Evolutionary conservation across 2,797 vertebrate genomes (phyloP).

Genomic region (Pipistrellus pipistrellus): DNA sequence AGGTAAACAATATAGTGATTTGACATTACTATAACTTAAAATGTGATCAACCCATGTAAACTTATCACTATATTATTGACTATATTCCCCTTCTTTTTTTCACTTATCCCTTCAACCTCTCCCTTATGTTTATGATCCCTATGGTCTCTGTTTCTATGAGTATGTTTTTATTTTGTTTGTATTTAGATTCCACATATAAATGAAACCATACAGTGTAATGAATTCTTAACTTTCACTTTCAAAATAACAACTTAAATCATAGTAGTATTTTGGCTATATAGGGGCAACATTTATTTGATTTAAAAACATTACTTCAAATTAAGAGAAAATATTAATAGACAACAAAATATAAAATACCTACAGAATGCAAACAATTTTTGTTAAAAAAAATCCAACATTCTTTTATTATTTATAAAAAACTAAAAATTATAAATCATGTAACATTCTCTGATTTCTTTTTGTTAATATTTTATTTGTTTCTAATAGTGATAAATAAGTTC

Average conservation of each 20-base stretch:
- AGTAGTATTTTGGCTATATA: neutral
- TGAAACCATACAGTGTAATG: neutral
- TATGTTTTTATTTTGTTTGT: neutral
- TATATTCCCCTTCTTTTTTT: neutral
- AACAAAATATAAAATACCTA: neutral
- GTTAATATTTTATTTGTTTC: constrained; percentile 8
- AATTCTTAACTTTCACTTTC: constrained; percentile 11
- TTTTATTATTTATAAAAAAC: neutral
- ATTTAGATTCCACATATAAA: neutral
- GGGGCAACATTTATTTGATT: neutral
- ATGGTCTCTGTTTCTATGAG: neutral
- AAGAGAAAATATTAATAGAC: neutral
- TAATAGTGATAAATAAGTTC: constrained; percentile 39
- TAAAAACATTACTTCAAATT: neutral
- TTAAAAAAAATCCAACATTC: neutral
- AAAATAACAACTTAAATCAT: constrained; percentile 4
- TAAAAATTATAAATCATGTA: neutral
- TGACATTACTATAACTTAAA: neutral
- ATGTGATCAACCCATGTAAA: neutral
- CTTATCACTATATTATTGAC: neutral
- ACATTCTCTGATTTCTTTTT: neutral
- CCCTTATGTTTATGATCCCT: neutral
- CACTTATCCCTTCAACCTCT: neutral
- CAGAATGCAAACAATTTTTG: neutral
- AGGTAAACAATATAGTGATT: neutral